phyloP scores from a whole-genome alignment of 2,113 vertebrate genomes.

The Syngnathus scovelli region DNA sequence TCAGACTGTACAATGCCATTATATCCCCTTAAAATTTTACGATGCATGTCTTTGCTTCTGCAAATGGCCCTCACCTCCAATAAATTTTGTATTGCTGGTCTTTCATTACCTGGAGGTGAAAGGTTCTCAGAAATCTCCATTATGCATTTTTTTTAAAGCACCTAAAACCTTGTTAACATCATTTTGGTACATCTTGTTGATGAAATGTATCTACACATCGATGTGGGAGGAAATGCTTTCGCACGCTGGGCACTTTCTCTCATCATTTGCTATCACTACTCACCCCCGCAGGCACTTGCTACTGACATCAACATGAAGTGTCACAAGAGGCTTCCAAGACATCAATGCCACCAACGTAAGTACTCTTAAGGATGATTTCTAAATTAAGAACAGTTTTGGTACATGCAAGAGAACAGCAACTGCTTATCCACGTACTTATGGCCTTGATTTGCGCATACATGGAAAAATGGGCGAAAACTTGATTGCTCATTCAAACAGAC shows the following conservation, averaged over 20 bases:
- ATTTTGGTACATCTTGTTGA: not conserved
- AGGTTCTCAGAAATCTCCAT: constrained; percentile 25
- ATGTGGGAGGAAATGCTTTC: not conserved
- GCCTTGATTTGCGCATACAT: not conserved
- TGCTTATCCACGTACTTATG: not conserved
- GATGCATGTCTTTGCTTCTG: not conserved
- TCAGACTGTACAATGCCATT: constrained; percentile 3
- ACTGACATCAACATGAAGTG: not conserved
- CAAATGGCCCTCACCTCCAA: constrained; percentile 9
- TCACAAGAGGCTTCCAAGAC: not conserved
- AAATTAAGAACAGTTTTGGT: not conserved
- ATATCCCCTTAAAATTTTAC: constrained; percentile 9
- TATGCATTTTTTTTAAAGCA: constrained; percentile 18
- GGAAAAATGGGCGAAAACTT: not conserved
- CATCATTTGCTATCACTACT: not conserved
- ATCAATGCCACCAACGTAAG: not conserved
- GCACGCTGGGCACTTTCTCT: not conserved
- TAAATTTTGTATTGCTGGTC: constrained; percentile 17
- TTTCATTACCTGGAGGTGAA: constrained; percentile 14
- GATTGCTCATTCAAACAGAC: not conserved
- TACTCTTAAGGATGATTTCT: not conserved
- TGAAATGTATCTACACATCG: not conserved
- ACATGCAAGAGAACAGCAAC: not conserved
- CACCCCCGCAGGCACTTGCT: constrained; percentile 1
- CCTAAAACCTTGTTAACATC: constrained; percentile 3